Percentiles rank a stretch among this genome's conserved stretches.
phyloP scores from a whole-genome alignment of 2,797 vertebrate genomes.

The Sebastes oblongus region DNA sequence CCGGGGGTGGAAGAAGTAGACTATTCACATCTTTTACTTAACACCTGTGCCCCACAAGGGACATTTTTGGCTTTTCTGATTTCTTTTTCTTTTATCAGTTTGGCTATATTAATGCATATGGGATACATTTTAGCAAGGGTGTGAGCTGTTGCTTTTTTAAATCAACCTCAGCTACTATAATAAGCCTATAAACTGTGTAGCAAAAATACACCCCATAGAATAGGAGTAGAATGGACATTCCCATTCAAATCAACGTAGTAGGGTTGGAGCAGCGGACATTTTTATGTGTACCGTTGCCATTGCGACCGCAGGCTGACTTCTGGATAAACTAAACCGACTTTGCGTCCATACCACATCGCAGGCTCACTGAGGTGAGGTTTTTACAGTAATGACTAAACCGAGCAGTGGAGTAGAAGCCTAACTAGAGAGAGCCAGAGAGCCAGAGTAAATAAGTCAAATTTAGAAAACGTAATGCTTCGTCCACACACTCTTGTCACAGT shows the following conservation, averaged over 20 bases:
- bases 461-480: neutral
- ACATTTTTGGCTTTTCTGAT: neutral
- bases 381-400: neutral
- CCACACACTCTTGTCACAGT: neutral
- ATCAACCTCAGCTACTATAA: neutral
- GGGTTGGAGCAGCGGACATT: neutral
- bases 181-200: neutral
- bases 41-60: neutral
- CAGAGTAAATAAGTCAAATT: neutral
- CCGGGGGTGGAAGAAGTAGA: neutral
- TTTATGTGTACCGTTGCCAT: neutral
- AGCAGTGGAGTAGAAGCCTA: neutral
- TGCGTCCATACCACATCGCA: neutral
- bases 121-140: neutral
- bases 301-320: neutral
- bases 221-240: neutral
- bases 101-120: neutral
- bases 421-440: neutral
- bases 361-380: neutral
- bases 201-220: accelerated
- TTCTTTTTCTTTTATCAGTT: neutral
- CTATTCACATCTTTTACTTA: neutral
- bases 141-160: neutral
- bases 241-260: neutral
- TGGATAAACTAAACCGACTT: neutral